Evolutionary conservation across 2,797 vertebrate genomes (phyloP).

Genomic region (Enteromius anoplus): DNA sequence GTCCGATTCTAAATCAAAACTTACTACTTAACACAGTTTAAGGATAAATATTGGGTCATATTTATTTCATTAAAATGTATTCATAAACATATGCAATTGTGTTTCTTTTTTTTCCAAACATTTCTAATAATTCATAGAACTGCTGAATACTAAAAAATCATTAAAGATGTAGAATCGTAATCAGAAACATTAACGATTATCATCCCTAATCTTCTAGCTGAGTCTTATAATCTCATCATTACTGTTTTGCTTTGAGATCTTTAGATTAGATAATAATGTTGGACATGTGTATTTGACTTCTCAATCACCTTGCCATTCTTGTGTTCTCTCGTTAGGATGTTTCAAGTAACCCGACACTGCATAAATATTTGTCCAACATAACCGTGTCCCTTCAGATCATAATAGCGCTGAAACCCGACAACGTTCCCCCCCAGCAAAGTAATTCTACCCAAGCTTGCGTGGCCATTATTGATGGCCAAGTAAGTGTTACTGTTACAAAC

Average conservation of each 20-base stretch:
- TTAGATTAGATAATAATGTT: constrained; percentile 72
- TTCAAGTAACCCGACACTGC: constrained; percentile 75
- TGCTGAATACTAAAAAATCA: background rate
- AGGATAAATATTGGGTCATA: background rate
- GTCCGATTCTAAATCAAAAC: background rate
- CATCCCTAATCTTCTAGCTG: constrained; percentile 9
- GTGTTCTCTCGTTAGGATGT: constrained; percentile 73
- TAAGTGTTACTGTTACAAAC: constrained; percentile 86
- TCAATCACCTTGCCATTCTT: constrained; percentile 79
- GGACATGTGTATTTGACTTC: constrained; percentile 78
- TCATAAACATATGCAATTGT: background rate
- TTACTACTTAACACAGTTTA: background rate
- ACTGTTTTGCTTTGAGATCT: constrained; percentile 73
- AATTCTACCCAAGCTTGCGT: constrained; percentile 73
- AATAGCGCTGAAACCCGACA: constrained; percentile 66
- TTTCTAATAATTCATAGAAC: background rate
- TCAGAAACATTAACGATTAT: background rate
- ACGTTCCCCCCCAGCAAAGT: constrained; percentile 66
- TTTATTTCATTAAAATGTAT: background rate
- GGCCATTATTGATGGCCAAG: constrained; percentile 81
- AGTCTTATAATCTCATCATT: constrained; percentile 54
- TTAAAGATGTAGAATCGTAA: background rate
- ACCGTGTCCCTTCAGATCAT: constrained; percentile 74
- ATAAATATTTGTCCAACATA: constrained; percentile 83
- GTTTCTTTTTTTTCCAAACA: background rate